Evolutionary conservation across 2,888 invertebrate species (phyloP).

Genomic region (Drosophila sordidula): DNA sequence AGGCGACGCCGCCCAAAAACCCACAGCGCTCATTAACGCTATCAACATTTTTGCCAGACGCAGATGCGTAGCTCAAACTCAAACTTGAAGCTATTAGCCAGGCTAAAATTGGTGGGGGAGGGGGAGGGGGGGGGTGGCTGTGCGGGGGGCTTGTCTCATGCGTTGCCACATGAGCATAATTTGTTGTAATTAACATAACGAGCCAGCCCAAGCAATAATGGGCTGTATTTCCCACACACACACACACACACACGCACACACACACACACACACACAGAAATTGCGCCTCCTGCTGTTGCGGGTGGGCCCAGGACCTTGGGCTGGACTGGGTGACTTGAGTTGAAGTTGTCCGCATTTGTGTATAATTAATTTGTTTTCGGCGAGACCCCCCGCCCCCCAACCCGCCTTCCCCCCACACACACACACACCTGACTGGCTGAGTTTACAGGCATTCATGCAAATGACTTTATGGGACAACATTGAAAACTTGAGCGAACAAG

Average conservation of each 20-base stretch:
- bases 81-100: slow-evolving; percentile 16
- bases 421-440: too few relatives aligned
- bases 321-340: slow-evolving; percentile 8
- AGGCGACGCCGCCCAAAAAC: too few relatives aligned
- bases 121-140: background rate
- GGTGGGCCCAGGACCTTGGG: background rate
- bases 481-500: slow-evolving; percentile 44
- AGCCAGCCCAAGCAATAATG: slow-evolving; percentile 75
- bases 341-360: slow-evolving; percentile 52
- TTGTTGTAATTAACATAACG: slow-evolving; percentile 81
- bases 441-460: slow-evolving; percentile 61
- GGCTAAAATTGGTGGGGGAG: background rate
- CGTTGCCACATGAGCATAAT: slow-evolving; percentile 77
- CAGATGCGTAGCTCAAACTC: slow-evolving; percentile 12
- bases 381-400: slow-evolving; percentile 6
- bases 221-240: slow-evolving; percentile 49
- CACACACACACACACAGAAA: slow-evolving; percentile 29
- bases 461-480: slow-evolving; percentile 64
- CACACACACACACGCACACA: slow-evolving; percentile 14
- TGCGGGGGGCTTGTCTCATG: slow-evolving; percentile 28
- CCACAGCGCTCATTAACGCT: too few relatives aligned
- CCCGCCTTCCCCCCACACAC: too few relatives aligned
- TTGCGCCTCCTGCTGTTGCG: slow-evolving; percentile 54
- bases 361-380: slow-evolving; percentile 73
- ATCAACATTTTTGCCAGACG: slow-evolving; percentile 1